Conservation (phyloP, 2,888 invertebrate genomes). For the Andrena fulva region DNA sequence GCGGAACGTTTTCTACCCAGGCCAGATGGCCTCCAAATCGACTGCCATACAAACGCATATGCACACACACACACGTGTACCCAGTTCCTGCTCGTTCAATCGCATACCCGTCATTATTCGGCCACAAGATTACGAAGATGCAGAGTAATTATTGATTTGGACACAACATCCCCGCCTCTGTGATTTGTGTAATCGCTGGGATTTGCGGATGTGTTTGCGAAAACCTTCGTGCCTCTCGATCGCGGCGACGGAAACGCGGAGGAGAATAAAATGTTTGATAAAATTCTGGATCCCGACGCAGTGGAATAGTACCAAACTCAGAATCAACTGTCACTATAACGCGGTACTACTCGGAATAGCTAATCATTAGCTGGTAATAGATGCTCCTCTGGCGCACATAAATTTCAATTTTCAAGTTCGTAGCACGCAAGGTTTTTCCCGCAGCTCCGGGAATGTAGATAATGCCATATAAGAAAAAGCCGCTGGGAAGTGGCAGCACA, state of each 20-base stretch:
- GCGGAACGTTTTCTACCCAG: not conserved
- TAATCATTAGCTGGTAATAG: too few relatives aligned
- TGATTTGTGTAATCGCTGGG: conserved; percentile 64
- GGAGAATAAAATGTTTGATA: not conserved
- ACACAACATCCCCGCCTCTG: conserved; percentile 45
- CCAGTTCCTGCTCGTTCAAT: conserved; percentile 10
- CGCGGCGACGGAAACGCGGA: not conserved
- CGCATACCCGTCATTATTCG: conserved; percentile 49
- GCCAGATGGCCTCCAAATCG: conserved; percentile 51
- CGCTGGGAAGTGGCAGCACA: not conserved
- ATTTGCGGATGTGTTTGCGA: conserved; percentile 47
- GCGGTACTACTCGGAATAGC: too few relatives aligned
- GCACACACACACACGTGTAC: not conserved
- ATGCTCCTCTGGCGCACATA: too few relatives aligned
- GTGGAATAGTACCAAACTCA: not conserved
- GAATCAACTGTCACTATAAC: not conserved
- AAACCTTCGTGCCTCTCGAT: conserved; percentile 22
- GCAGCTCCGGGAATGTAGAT: too few relatives aligned
- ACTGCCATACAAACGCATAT: conserved; percentile 5
- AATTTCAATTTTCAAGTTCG: too few relatives aligned
- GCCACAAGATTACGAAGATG: conserved; percentile 60
- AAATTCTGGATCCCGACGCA: not conserved
- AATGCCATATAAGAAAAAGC: not conserved
- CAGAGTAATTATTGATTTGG: conserved; percentile 68
- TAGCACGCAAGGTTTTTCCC: too few relatives aligned